Percentiles rank a stretch among this genome's conserved stretches.
These are phyloP conservation scores for Coenonympha glycerion DNA, from an alignment of 2,888 invertebrate species.

Conservation along the genomic window DNA sequence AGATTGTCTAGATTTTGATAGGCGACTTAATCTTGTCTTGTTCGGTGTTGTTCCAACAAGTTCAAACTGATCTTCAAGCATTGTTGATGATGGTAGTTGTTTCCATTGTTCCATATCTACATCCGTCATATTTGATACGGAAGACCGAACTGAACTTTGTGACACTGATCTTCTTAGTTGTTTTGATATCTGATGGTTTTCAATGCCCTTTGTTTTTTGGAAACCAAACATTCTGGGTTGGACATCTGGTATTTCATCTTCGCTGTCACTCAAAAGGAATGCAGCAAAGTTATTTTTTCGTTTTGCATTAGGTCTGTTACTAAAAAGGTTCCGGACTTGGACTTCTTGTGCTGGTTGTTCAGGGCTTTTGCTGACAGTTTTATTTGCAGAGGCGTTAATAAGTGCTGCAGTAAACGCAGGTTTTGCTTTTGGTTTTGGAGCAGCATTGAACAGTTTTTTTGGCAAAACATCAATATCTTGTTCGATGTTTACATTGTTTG, in stretches of 20 bases:
- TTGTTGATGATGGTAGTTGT: constrained; percentile 63
- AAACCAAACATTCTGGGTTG: constrained; percentile 52
- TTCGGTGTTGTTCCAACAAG: constrained; percentile 39
- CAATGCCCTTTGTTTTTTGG: constrained; percentile 37
- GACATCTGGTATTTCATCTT: constrained; percentile 57
- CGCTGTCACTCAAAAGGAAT: constrained; percentile 59
- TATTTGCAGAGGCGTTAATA: constrained; percentile 49
- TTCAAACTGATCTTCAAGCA: constrained; percentile 54
- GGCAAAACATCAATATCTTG: constrained; percentile 41
- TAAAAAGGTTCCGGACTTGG: constrained; percentile 50
- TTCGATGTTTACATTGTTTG: constrained; percentile 34
- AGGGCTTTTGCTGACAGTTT: constrained; percentile 49
- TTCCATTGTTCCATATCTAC: constrained; percentile 63
- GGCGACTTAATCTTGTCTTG: constrained; percentile 41
- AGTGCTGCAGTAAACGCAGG: constrained; percentile 51
- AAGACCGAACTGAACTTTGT: constrained; percentile 38
- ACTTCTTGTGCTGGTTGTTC: constrained; percentile 35
- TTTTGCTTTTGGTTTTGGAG: constrained; percentile 36
- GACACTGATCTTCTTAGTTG: constrained; percentile 29
- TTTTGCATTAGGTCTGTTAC: constrained; percentile 43
- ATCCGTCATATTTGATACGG: constrained; percentile 49
- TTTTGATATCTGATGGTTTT: constrained; percentile 17
- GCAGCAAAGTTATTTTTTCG: constrained; percentile 59
- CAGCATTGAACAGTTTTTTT: constrained; percentile 49
- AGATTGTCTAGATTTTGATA: constrained; percentile 40